Percentiles rank a stretch among this genome's conserved stretches.
phyloP scores from a whole-genome alignment of 2,888 invertebrate genomes.

The Oxyteleia sp. region DNA sequence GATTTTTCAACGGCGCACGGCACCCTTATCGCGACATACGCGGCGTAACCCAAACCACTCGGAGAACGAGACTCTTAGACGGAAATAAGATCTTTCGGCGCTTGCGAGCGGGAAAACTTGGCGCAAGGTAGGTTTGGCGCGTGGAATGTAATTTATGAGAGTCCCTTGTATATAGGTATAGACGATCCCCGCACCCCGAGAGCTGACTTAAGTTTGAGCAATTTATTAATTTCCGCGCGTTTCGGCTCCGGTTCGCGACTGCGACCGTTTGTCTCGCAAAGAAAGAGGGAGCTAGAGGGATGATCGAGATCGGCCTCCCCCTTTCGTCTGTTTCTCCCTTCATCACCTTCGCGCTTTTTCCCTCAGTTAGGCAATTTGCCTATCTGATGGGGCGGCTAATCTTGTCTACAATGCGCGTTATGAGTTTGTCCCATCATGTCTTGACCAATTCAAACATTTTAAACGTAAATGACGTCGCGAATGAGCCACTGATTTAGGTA shows the following conservation, averaged over 20 bases:
- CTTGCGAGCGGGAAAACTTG: slow-evolving; percentile 18
- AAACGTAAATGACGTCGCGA: slow-evolving; percentile 5
- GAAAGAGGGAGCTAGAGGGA: slow-evolving; percentile 43
- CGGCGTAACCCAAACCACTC: slow-evolving; percentile 14
- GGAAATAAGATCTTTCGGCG: slow-evolving; percentile 45
- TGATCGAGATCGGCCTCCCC: slow-evolving; percentile 43
- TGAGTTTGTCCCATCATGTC: slow-evolving; percentile 30
- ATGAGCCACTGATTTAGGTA: neutral
- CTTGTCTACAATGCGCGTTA: slow-evolving; percentile 30
- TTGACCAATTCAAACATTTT: slow-evolving; percentile 9
- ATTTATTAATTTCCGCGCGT: slow-evolving; percentile 86
- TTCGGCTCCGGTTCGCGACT: slow-evolving; percentile 75
- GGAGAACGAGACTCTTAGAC: slow-evolving; percentile 16
- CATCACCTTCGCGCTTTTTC: slow-evolving; percentile 11
- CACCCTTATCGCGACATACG: slow-evolving; percentile 8
- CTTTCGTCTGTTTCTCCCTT: slow-evolving; percentile 41
- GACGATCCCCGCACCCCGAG: slow-evolving; percentile 69
- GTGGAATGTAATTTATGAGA: slow-evolving; percentile 85
- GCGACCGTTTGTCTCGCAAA: slow-evolving; percentile 49
- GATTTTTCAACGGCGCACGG: neutral
- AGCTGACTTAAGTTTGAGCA: slow-evolving; percentile 84
- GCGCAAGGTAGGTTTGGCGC: slow-evolving; percentile 67
- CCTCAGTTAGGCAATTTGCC: slow-evolving; percentile 39
- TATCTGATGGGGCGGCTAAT: slow-evolving; percentile 33
- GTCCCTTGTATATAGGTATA: slow-evolving; percentile 78